Conservation (phyloP, 2,113 vertebrate species). For the Sus scrofa region DNA sequence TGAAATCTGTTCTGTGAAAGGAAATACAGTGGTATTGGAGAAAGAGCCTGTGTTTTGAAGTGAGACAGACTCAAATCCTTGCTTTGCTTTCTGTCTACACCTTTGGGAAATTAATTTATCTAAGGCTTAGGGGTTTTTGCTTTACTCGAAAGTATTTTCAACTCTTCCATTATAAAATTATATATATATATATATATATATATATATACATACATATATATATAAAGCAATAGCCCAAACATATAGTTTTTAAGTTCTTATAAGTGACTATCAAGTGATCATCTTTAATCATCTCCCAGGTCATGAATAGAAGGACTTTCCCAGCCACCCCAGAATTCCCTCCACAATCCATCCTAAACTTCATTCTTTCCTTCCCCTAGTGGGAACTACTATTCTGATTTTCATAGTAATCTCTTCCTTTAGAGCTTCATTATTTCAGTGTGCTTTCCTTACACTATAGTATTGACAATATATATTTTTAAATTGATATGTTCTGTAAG, state of each 20-base stretch:
- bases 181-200: neutral
- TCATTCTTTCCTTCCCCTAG: neutral
- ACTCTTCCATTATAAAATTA: neutral
- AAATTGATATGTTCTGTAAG: neutral
- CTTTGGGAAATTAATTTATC: slow-evolving; percentile 1
- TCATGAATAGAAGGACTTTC: neutral
- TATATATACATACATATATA: too few relatives aligned
- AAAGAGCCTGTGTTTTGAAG: neutral
- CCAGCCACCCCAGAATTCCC: neutral
- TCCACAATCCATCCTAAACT: neutral
- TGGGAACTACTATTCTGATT: neutral
- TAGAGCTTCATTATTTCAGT: neutral
- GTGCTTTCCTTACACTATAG: neutral
- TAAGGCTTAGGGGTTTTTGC: neutral
- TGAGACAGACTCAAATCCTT: neutral
- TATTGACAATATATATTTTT: neutral
- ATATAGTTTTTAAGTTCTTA: neutral
- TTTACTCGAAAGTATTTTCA: neutral
- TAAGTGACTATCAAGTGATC: neutral
- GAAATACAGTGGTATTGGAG: neutral
- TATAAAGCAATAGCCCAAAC: neutral
- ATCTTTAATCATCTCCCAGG: neutral
- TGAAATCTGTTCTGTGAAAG: neutral
- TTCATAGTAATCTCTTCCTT: neutral
- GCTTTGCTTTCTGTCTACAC: neutral